Evolutionary conservation across 1,140 invertebrate genomes (phyloP).

Genomic region (Lepidurus arcticus): DNA sequence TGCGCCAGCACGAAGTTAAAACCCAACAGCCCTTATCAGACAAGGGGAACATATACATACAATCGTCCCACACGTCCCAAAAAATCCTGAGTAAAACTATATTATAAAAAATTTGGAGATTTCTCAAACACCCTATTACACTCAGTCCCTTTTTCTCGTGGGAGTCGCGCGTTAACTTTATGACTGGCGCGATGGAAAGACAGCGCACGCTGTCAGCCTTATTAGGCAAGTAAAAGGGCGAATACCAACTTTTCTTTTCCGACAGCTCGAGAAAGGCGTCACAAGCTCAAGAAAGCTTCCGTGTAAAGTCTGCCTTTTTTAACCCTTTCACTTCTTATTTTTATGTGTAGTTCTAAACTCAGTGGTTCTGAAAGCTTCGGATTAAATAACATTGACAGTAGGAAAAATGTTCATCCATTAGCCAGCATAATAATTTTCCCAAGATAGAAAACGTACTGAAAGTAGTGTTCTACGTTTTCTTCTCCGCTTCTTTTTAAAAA

Average conservation of each 20-base stretch:
- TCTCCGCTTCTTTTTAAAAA: too few species aligned
- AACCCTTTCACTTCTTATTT: background rate
- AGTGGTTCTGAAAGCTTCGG: background rate
- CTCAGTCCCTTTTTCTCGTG: background rate
- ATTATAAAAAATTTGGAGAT: background rate
- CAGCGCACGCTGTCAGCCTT: background rate
- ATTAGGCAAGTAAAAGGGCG: background rate
- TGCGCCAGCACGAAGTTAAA: background rate
- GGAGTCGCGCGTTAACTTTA: background rate
- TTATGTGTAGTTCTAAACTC: too few species aligned
- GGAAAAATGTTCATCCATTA: background rate
- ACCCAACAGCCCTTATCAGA: background rate
- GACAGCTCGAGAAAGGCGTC: background rate
- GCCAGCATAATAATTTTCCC: background rate
- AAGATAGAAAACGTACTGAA: background rate
- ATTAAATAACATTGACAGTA: slow-evolving; percentile 2
- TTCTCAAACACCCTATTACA: background rate
- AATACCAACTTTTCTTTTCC: background rate
- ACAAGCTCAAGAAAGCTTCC: background rate
- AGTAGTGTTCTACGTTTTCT: too few species aligned
- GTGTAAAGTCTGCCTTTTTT: background rate
- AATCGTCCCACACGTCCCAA: background rate
- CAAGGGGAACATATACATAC: background rate
- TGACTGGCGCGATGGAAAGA: background rate
- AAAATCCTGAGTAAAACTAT: background rate